Conservation (phyloP, 37 sponge, comb jelly and placozoan species). For the Ianthella basta region DNA sequence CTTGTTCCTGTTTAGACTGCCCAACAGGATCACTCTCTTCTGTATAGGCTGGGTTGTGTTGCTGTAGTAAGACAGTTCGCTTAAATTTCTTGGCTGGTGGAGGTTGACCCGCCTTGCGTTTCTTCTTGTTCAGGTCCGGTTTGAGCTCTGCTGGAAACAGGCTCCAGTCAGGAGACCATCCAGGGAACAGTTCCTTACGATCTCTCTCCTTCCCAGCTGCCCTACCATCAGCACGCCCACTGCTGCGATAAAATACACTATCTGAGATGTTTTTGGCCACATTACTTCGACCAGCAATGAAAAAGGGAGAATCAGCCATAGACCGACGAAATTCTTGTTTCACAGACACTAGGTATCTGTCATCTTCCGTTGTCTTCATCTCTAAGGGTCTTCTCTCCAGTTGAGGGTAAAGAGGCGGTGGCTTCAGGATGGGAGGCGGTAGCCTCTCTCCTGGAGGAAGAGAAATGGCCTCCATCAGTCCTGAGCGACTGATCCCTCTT, state of each 20-base stretch:
- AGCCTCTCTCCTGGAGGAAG: slow-evolving; percentile 2
- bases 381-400: slow-evolving; percentile 12
- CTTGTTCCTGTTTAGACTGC: too few species aligned
- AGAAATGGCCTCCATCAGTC: not conserved
- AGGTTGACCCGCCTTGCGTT: not conserved
- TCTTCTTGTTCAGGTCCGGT: not conserved
- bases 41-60: too few species aligned
- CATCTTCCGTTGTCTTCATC: slow-evolving; percentile 9
- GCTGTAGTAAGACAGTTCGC: too few species aligned
- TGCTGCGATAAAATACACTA: not conserved
- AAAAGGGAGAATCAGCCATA: slow-evolving; percentile 2
- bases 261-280: not conserved
- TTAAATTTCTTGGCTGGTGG: not conserved
- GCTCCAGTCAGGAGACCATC: slow-evolving; percentile 9
- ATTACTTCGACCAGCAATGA: not conserved
- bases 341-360: not conserved
- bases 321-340: slow-evolving; percentile 6
- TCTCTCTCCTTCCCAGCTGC: not conserved
- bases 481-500: not conserved
- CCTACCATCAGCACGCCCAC: not conserved
- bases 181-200: not conserved
- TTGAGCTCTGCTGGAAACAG: not conserved
- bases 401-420: slow-evolving; percentile 16
- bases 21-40: too few species aligned
- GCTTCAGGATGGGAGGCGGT: slow-evolving; percentile 20